These are phyloP conservation scores for Tortricodes alternella DNA, from an alignment of 2,888 invertebrate species.

Conservation along the genomic window DNA sequence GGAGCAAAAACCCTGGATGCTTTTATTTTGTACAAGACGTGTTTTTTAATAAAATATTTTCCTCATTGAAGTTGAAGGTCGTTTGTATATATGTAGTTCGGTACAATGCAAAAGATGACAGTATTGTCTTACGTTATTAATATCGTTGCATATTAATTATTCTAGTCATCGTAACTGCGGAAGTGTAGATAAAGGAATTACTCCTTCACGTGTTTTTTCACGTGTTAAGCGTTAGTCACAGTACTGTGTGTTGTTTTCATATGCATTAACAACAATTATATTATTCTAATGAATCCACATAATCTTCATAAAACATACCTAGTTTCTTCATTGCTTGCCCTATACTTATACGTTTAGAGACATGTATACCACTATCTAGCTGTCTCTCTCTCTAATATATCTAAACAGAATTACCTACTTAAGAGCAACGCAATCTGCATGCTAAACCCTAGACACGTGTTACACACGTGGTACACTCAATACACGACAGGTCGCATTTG, in stretches of 20 bases:
- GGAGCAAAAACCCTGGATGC: slow-evolving; percentile 55
- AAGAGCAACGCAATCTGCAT: slow-evolving; percentile 20
- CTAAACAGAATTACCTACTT: neutral
- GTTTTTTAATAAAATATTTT: neutral
- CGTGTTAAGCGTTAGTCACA: slow-evolving; percentile 22
- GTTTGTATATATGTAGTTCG: slow-evolving; percentile 5
- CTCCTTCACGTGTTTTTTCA: slow-evolving; percentile 21
- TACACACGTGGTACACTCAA: neutral
- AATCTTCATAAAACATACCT: too few relatives aligned
- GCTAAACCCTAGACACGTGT: slow-evolving; percentile 16
- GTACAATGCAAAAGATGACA: neutral
- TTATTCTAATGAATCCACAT: neutral
- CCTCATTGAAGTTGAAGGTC: slow-evolving; percentile 4
- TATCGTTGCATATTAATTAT: slow-evolving; percentile 20
- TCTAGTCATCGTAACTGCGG: slow-evolving; percentile 2
- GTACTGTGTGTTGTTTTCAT: slow-evolving; percentile 10
- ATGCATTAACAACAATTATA: slow-evolving; percentile 15
- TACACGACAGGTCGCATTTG: slow-evolving; percentile 11
- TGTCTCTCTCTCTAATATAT: too few relatives aligned
- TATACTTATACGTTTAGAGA: too few relatives aligned
- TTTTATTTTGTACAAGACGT: slow-evolving; percentile 5
- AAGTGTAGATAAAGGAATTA: slow-evolving; percentile 19
- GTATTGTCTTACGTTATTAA: slow-evolving; percentile 10
- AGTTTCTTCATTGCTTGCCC: too few relatives aligned
- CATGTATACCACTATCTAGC: too few relatives aligned